Conservation (phyloP, 2,113 vertebrate species). For the Chionodraco myersi region DNA sequence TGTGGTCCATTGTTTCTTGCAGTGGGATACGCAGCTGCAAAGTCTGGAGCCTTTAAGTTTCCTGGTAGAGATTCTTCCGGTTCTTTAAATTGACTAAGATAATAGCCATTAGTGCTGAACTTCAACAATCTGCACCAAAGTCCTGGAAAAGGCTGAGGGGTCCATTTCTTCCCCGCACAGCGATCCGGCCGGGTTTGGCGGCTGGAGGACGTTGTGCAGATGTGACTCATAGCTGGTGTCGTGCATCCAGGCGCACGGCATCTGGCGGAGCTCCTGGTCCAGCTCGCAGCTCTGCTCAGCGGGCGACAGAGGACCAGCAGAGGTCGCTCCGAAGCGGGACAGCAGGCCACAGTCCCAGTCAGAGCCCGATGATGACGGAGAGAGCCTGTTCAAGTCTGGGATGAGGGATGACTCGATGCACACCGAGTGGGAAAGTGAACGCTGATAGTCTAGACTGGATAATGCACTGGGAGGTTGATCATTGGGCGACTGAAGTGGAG, state of each 20-base stretch:
- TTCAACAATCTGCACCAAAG: constrained; percentile 67
- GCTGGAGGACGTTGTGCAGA: constrained; percentile 75
- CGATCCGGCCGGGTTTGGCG: neutral
- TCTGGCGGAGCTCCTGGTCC: constrained; percentile 77
- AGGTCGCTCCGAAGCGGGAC: neutral
- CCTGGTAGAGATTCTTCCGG: neutral
- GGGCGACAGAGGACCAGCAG: neutral
- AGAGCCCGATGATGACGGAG: constrained; percentile 59
- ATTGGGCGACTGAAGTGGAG: neutral
- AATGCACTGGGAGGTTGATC: neutral
- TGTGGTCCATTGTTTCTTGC: neutral
- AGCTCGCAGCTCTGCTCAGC: constrained; percentile 18
- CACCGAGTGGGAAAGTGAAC: constrained; percentile 61
- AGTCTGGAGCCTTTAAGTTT: neutral
- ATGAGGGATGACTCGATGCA: constrained; percentile 72
- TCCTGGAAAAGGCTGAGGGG: constrained; percentile 43
- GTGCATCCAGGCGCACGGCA: constrained; percentile 59
- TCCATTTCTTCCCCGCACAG: constrained; percentile 59
- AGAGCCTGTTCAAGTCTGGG: constrained; percentile 65
- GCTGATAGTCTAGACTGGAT: constrained; percentile 54
- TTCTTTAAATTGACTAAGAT: neutral
- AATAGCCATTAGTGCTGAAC: constrained; percentile 64
- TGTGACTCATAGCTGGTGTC: constrained; percentile 73
- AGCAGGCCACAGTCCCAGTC: constrained; percentile 81
- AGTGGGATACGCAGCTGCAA: neutral